phyloP scores from a whole-genome alignment of 2,888 invertebrate species.

The Pseudoips prasinana region DNA sequence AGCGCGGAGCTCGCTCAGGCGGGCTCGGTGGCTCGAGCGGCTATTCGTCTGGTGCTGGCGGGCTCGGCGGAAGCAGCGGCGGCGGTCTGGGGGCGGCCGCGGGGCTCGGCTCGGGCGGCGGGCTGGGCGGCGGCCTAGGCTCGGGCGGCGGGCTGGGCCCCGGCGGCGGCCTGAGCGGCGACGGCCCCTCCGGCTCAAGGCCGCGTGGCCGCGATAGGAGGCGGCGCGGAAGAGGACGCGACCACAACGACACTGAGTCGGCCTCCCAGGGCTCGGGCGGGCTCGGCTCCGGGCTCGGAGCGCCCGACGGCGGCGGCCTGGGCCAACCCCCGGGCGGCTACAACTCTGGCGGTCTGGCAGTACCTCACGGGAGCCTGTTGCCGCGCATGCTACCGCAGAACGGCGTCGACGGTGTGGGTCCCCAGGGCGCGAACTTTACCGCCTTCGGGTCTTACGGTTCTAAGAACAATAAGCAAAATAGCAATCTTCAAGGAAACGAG shows the following conservation, averaged over 20 bases:
- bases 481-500: constrained; percentile 34
- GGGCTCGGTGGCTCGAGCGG: constrained; percentile 36
- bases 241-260: constrained; percentile 54
- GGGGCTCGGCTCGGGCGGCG: constrained; percentile 37
- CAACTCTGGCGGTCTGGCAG: constrained; percentile 69
- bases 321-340: constrained; percentile 45
- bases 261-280: constrained; percentile 48
- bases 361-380: constrained; percentile 72
- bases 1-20: constrained; percentile 55
- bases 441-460: constrained; percentile 71
- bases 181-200: constrained; percentile 36
- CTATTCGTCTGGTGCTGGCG: constrained; percentile 42
- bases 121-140: constrained; percentile 46
- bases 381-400: constrained; percentile 73
- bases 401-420: constrained; percentile 48
- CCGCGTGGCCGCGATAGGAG: constrained; percentile 63
- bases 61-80: constrained; percentile 39
- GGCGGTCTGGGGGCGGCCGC: constrained; percentile 36
- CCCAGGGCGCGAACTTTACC: constrained; percentile 71
- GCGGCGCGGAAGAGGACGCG: constrained; percentile 71
- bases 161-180: constrained; percentile 37
- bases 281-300: constrained; percentile 48
- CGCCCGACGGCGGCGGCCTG: constrained; percentile 50
- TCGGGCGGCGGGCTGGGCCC: constrained; percentile 38
- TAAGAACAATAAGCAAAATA: constrained; percentile 51